Base-by-base conservation (phyloP, 1,140 invertebrate genomes). In the Leptinotarsa lineolata region DNA sequence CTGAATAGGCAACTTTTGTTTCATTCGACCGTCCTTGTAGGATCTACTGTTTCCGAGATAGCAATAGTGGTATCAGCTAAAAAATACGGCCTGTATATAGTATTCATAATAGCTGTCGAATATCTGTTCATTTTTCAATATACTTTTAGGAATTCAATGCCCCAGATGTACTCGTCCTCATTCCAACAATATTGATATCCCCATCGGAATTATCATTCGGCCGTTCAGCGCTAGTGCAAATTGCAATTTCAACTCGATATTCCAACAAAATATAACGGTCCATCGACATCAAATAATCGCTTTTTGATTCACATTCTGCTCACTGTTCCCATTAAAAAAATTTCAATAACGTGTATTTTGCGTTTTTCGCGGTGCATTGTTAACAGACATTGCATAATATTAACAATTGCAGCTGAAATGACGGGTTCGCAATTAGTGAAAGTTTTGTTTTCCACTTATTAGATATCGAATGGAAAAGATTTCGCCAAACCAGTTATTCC, bases 201-300 rank as follows among this genome's bases (percentile, higher is more conserved):
- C n/a, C 16, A 54, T 54, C 4, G n/a, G 15, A 54, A 54, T 54
- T 54, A 54, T 8, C 48, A 54, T n/a, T 54, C 16, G 16, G 16
- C 48, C 3, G 48, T 54, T n/a, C 16, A 15, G 48, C n/a, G 16
- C 48, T 54, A 18, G 0, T 15, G 48, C 15, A 18, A 54, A 54
- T 54, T 54, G 48, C 48, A 18, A 54, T 54, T 54, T 15, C 48
- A 5, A 54, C 15, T 3, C 3, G 48, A 54, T 16, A 54, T 54
- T 54, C 15, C 48, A 54, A 54, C 48, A 18, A 54, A 54, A 18
- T 54, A 54, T 54, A 54, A 54, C 48, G 48, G 48, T 54, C n/a
- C 15, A 54, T 54, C 15, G 16, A 54, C 48, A 16, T 54, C 48
- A 18, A 54, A 54, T 54, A n/a, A n/a, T 54, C 48, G 48, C 48